A percentile compares a stretch with the other conserved stretches of the same genome.
These are phyloP conservation scores for Selene dorsalis DNA, from an alignment of 2,797 vertebrate genomes.

Conservation along the genomic window DNA sequence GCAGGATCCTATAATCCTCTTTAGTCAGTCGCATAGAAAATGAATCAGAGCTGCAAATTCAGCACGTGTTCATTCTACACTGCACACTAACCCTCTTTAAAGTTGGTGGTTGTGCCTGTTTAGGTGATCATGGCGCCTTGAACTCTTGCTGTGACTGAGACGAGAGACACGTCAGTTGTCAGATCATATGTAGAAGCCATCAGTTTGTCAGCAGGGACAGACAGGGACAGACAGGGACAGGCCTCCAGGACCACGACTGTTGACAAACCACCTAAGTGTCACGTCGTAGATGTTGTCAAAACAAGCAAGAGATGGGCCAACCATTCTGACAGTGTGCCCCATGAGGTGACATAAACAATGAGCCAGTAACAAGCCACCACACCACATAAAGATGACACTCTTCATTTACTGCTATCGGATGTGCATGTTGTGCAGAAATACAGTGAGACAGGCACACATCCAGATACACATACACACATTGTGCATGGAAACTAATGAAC, in stretches of 20 bases:
- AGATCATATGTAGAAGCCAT: constrained; percentile 7
- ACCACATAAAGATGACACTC: neutral
- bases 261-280: neutral
- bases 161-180: constrained; percentile 11
- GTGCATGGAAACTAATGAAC: constrained; percentile 9
- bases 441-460: neutral
- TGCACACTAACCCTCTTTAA: constrained; percentile 3
- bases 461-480: neutral
- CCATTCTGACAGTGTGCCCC: neutral
- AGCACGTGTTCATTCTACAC: neutral
- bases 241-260: neutral
- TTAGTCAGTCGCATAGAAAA: neutral
- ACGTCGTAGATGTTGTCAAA: neutral
- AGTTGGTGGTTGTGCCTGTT: neutral
- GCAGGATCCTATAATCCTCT: neutral
- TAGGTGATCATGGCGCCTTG: neutral
- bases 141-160: neutral
- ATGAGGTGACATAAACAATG: neutral
- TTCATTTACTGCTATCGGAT: constrained; percentile 3
- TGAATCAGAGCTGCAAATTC: neutral
- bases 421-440: neutral
- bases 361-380: neutral
- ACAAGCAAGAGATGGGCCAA: neutral
- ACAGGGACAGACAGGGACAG: neutral
- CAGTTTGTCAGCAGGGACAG: constrained; percentile 7